Evolutionary conservation across 2,797 vertebrate species (phyloP), one percentile per base, ranked within the genome.

Genomic region (Lerista edwardsae): DNA sequence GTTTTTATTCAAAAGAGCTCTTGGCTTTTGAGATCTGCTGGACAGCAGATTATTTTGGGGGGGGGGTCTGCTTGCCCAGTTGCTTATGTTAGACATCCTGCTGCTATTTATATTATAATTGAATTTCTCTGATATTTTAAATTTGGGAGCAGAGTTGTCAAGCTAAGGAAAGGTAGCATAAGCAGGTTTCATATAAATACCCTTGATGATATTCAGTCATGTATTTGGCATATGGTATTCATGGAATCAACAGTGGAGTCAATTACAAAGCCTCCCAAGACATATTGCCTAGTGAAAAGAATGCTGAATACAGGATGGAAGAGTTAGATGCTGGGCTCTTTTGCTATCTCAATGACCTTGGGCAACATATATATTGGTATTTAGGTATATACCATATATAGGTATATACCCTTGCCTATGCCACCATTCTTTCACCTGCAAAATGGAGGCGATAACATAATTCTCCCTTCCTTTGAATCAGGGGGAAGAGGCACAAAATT

Each of bases 371-470:
- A n/a, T n/a, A n/a, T n/a, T n/a, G n/a, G n/a, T n/a, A n/a, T n/a
- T n/a, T n/a, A n/a, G n/a, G n/a, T n/a, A n/a, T n/a, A n/a, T n/a
- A n/a, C n/a, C n/a, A n/a, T n/a, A n/a, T n/a, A n/a, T n/a, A n/a
- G 41, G 6, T 55, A 55, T 55, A 2, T 44, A 31, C 15, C 51
- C n/a, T 31, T 82, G 59, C 14, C 39, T 21, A 41, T 3, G 19
- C 27, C 61, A 2, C 86, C 67, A 44, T 55, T 83, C 44, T 34
- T 65, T 34, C 1, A 3, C 57, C 31, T 76, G 27, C 51, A 76
- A 83, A 75, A 83, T 75, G 62, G 82, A 27, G 36, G 55, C 23
- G 47, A 39, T 75, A 64, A 82, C 34, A n/a, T 6, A 65, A 39
- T 55, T 82, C 3, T 73, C 21, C n/a, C 68, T 12, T 59, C 47